phyloP scores from a whole-genome alignment of 2,113 vertebrate species.

The Willisornis vidua region DNA sequence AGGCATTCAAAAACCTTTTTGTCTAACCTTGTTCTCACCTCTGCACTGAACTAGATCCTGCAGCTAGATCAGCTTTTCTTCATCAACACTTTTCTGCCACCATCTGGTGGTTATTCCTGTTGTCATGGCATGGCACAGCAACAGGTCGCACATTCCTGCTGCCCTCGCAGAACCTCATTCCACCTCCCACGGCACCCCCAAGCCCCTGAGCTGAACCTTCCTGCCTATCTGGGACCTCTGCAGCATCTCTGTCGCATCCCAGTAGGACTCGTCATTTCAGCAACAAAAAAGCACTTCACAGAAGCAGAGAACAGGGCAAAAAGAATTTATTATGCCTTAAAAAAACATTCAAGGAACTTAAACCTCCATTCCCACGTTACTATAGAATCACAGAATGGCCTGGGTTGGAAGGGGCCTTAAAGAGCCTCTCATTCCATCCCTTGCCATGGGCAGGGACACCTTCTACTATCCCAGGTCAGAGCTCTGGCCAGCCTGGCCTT shows the following conservation, averaged over 20 bases:
- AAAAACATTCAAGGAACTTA: background rate
- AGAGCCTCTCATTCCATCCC: background rate
- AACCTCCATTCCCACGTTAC: too few relatives aligned
- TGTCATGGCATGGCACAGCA: fast-evolving
- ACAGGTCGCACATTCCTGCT: background rate
- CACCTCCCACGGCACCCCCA: fast-evolving
- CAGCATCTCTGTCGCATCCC: background rate
- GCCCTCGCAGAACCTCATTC: background rate
- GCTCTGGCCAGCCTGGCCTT: fast-evolving
- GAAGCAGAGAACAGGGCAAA: background rate
- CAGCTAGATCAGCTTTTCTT: background rate
- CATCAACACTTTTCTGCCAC: background rate
- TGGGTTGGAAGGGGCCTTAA: background rate
- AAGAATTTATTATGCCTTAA: fast-evolving
- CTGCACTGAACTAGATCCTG: background rate
- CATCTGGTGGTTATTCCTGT: background rate
- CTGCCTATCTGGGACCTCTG: background rate
- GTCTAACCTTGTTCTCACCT: background rate
- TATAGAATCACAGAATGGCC: background rate
- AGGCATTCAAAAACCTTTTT: background rate
- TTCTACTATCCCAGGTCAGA: background rate
- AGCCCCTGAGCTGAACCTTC: background rate
- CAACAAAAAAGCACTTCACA: background rate
- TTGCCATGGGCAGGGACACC: background rate
- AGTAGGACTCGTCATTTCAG: background rate